Conservation (phyloP, 1,140 invertebrate genomes). For the Sesamia nonagrioides region DNA sequence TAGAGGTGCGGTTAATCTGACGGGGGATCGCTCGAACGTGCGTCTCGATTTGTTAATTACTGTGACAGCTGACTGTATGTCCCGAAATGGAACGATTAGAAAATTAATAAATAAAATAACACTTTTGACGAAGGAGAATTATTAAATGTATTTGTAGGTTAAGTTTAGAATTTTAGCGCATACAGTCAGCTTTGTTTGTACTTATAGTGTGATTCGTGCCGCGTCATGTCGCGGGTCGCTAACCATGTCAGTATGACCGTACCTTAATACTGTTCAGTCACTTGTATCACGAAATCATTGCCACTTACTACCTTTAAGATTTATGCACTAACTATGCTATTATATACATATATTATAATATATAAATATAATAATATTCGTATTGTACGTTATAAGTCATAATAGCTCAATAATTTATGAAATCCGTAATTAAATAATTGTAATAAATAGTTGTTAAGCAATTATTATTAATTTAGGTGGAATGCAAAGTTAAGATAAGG, state of each 20-base stretch:
- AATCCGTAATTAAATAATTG: conserved; percentile 66
- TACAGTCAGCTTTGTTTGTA: conserved; percentile 38
- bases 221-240: not conserved
- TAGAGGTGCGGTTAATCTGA: conserved; percentile 25
- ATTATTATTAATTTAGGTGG: conserved; percentile 65
- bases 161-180: conserved; percentile 4
- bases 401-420: conserved; percentile 83
- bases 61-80: conserved; percentile 34
- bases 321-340: conserved; percentile 80
- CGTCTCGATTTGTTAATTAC: conserved; percentile 55
- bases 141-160: conserved; percentile 28
- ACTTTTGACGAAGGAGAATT: conserved; percentile 23
- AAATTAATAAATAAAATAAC: not conserved
- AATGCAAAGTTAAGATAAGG: conserved; percentile 68
- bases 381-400: conserved; percentile 66
- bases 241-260: conserved; percentile 14
- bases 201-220: not conserved
- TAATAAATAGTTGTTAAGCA: conserved; percentile 72
- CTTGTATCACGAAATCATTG: conserved; percentile 65
- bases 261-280: conserved; percentile 44
- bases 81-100: conserved; percentile 1
- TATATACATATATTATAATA: conserved; percentile 50
- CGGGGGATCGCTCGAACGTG: not conserved
- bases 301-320: conserved; percentile 68
- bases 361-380: conserved; percentile 58